A percentile compares a stretch with the other conserved stretches of the same genome.
phyloP scores from a whole-genome alignment of 2,797 vertebrate genomes.

The Pygocentrus nattereri region DNA sequence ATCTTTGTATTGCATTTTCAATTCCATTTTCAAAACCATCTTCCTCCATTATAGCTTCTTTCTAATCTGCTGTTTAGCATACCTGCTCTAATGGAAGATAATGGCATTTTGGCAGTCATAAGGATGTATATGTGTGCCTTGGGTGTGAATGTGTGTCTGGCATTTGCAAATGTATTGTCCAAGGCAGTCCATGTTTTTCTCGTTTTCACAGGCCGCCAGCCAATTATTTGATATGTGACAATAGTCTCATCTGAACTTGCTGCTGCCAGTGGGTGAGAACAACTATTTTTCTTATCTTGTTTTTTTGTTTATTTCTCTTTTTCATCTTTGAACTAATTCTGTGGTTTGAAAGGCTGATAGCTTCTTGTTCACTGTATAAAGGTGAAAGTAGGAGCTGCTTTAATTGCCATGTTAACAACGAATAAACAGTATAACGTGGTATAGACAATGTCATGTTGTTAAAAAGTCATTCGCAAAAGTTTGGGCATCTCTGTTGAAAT shows the following conservation, averaged over 20 bases:
- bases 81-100: slow-evolving; percentile 4
- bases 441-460: too few relatives aligned
- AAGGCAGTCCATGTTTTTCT: slow-evolving; percentile 8
- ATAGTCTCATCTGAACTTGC: slow-evolving; percentile 55
- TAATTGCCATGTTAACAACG: neutral
- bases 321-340: neutral
- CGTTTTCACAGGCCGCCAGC: slow-evolving; percentile 50
- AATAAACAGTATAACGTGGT: neutral
- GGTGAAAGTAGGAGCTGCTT: neutral
- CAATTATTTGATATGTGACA: slow-evolving; percentile 63
- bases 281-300: slow-evolving; percentile 1
- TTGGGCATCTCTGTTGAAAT: too few relatives aligned
- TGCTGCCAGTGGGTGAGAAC: slow-evolving; percentile 56
- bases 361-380: neutral
- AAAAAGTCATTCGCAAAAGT: too few relatives aligned
- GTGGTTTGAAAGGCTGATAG: neutral
- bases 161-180: neutral
- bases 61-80: slow-evolving; percentile 15
- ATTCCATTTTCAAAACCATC: neutral
- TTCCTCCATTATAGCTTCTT: neutral
- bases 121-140: neutral
- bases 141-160: slow-evolving; percentile 14
- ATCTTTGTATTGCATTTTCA: too few relatives aligned
- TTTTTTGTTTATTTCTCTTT: neutral
- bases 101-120: slow-evolving; percentile 3